These are phyloP conservation scores for Sipha maydis DNA, from an alignment of 2,888 invertebrate species.

Conservation along the genomic window DNA sequence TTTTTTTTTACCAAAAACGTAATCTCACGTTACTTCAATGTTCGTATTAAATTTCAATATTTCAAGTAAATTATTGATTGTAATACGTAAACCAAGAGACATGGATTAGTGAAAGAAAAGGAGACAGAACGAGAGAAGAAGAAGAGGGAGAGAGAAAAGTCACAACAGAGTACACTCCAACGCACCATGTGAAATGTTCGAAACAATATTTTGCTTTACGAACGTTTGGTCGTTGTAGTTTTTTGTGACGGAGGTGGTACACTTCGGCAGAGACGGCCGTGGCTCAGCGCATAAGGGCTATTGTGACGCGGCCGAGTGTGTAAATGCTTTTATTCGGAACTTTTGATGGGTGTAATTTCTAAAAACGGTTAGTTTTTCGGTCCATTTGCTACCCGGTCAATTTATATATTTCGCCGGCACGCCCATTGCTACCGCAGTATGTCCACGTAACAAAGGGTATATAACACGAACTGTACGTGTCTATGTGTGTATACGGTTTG, in stretches of 20 bases:
- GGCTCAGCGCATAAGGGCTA: constrained; percentile 10
- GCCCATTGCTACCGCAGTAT: not conserved
- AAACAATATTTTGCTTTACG: not conserved
- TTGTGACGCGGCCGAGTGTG: constrained; percentile 61
- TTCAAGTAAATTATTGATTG: no score
- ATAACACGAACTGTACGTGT: not conserved
- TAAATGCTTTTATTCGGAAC: constrained; percentile 60
- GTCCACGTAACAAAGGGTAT: not conserved
- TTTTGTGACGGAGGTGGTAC: not conserved
- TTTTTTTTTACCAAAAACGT: no score
- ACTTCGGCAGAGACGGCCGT: constrained; percentile 2
- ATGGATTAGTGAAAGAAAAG: not conserved
- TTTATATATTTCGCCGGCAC: constrained; percentile 55
- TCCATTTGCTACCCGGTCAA: constrained; percentile 58
- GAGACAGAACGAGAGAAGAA: not conserved
- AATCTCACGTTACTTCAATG: no score
- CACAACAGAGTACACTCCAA: not conserved
- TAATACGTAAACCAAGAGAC: no score
- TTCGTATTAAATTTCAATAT: no score
- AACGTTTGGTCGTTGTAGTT: not conserved
- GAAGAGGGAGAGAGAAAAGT: not conserved
- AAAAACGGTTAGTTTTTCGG: constrained; percentile 60
- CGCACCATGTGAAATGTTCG: not conserved
- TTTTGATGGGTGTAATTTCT: constrained; percentile 61
- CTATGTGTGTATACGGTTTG: not conserved